Evolutionary conservation across 2,888 invertebrate species (phyloP), one percentile per base, ranked within the genome.

Genomic region (Ennomos erosarius): DNA sequence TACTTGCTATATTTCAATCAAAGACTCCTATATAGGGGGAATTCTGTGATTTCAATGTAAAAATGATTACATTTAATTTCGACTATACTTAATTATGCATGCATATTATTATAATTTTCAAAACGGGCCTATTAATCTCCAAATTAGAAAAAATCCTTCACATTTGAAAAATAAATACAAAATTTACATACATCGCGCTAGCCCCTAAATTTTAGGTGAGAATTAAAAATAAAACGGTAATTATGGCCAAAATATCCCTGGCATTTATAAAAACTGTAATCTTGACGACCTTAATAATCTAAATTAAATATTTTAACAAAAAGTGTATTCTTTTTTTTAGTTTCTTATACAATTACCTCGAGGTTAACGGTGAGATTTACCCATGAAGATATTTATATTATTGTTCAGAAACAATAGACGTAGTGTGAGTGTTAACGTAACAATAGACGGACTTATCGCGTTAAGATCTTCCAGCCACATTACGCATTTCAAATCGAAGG

Each of bases 391-490:
- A 68, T 56, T 26, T 13, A 44, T 58, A 56, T 60, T 26, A 60
- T 50, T 64, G 63, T 60, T 58, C 35, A 36, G 50, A 59, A 49
- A 68, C 68, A 68, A 68, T 68, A 58, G 67, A 35, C 26, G 43
- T 57, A 55, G 50, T 59, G 60, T 53, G 62, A 62, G 60, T 36
- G 47, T 9, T 46, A 51, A 45, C 57, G 65, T 54, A 68, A 68
- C 68, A 68, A 68, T 64, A 44, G 64, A 54, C 65, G 68, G 68
- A 60, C 64, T 68, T 68, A 68, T 68, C 67, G 65, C 64, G 10
- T 57, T 53, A 52, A n/a, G 43, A 68, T 68, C 68, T 59, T 60
- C 54, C 54, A 64, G 59, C 53, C 36, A 44, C 4, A 12, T 43
- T 33, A 37, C 12, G 47, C 45, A 59, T 45, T 26, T 58, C 57